Evolutionary conservation across 2,797 vertebrate genomes (phyloP).

Genomic region (Anabas testudineus): DNA sequence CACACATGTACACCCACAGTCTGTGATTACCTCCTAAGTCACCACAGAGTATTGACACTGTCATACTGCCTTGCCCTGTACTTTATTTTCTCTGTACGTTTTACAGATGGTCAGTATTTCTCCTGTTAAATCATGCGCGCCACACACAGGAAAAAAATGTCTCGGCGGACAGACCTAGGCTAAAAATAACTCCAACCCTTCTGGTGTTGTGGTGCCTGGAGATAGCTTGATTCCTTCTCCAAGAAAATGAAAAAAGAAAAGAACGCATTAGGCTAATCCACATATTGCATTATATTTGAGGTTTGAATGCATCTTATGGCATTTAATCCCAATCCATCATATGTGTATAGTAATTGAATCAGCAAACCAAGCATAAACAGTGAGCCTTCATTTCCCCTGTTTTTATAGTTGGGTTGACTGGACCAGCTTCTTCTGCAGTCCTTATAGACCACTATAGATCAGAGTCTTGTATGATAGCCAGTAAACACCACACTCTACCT

Average conservation of each 20-base stretch:
- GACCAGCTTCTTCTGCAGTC: constrained; percentile 27
- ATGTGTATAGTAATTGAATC: not conserved
- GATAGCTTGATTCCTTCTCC: constrained; percentile 37
- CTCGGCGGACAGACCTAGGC: constrained; percentile 28
- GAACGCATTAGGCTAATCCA: constrained; percentile 18
- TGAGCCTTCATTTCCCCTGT: not conserved
- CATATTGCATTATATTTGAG: constrained; percentile 11
- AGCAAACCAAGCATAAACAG: constrained; percentile 5
- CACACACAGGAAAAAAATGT: constrained; percentile 28
- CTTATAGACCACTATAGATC: no score
- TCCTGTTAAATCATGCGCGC: constrained; percentile 63
- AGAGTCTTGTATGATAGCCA: not conserved
- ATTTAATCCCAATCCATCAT: constrained; percentile 1
- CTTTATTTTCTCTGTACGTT: constrained; percentile 66
- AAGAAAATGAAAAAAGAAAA: constrained; percentile 18
- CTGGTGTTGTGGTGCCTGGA: constrained; percentile 52
- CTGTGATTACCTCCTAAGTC: constrained; percentile 24
- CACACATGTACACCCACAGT: constrained; percentile 11
- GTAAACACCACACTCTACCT: not conserved
- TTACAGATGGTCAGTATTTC: constrained; percentile 76
- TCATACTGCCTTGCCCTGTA: constrained; percentile 37
- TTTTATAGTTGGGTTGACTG: constrained; percentile 24
- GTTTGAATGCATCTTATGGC: constrained; percentile 5
- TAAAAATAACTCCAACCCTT: constrained; percentile 67
- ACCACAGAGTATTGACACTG: constrained; percentile 44